Conservation (phyloP, 2,797 vertebrate species). For the Darevskia nairensis region DNA sequence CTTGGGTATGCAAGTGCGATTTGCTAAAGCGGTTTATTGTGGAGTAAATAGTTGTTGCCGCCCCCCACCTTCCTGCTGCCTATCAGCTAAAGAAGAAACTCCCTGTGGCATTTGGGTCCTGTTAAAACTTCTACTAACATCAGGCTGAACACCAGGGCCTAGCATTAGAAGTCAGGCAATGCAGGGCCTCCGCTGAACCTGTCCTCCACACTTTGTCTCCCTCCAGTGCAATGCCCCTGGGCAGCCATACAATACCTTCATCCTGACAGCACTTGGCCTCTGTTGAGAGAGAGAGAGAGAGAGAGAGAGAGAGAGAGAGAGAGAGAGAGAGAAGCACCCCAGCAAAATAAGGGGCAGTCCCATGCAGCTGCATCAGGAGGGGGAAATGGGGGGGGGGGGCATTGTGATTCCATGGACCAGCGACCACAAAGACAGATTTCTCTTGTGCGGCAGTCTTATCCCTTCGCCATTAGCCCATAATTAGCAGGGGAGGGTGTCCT, state of each 20-base stretch:
- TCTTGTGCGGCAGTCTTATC: constrained; percentile 60
- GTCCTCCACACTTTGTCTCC: background rate
- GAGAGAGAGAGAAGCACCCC: background rate
- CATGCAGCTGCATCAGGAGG: constrained; percentile 37
- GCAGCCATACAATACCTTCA: background rate
- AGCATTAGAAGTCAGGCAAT: background rate
- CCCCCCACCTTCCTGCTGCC: background rate
- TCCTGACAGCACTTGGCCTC: background rate
- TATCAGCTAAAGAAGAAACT: constrained; percentile 15
- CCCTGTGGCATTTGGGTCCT: constrained; percentile 3
- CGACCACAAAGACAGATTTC: constrained; percentile 67
- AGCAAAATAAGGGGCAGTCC: constrained; percentile 22
- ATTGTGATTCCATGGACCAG: constrained; percentile 42
- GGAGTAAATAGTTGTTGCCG: background rate
- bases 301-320: no score
- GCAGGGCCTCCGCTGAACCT: accelerated
- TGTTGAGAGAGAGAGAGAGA: background rate
- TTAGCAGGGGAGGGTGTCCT: constrained; percentile 69
- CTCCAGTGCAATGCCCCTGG: background rate
- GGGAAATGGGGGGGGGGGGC: background rate
- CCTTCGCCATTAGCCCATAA: constrained; percentile 74
- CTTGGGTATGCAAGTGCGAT: no score
- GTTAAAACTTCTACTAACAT: background rate
- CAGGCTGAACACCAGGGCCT: background rate
- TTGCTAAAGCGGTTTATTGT: background rate